Conservation (phyloP, 2,113 vertebrate species). For the Cyrtonyx montezumae region DNA sequence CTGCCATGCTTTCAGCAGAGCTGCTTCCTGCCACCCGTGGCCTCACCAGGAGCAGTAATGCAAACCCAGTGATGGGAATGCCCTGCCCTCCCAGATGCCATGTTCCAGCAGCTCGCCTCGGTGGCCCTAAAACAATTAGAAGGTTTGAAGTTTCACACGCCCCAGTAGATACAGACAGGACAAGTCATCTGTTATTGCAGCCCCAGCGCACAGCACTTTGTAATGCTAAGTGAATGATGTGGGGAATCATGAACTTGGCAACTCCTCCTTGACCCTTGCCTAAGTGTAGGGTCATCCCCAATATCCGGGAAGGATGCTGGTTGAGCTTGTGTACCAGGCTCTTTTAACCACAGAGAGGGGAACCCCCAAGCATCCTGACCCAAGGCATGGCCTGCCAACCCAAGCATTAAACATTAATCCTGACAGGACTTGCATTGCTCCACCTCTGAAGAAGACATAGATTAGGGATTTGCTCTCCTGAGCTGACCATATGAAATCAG, state of each 20-base stretch:
- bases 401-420: conserved; percentile 52
- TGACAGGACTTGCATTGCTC: neutral
- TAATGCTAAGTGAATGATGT: neutral
- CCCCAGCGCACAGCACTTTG: neutral
- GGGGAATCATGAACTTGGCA: conserved; percentile 66
- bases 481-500: neutral
- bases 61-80: neutral
- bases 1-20: neutral
- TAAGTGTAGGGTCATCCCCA: conserved; percentile 61
- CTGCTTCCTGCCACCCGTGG: neutral
- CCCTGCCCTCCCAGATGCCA: neutral
- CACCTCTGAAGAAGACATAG: conserved; percentile 4
- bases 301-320: conserved; percentile 69
- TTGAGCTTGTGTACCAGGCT: neutral
- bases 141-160: conserved; percentile 61
- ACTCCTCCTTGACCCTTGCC: conserved; percentile 32
- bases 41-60: neutral
- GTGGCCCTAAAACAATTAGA: conserved; percentile 72
- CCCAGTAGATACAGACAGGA: conserved; percentile 49
- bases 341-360: neutral
- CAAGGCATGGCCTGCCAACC: conserved; percentile 13
- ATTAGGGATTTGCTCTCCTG: conserved; percentile 47
- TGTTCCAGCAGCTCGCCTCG: conserved; percentile 35
- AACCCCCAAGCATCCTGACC: neutral
- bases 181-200: conserved; percentile 58